Evolutionary conservation across 1,140 invertebrate species (phyloP).

Genomic region (Drosophila prosaltans): DNA sequence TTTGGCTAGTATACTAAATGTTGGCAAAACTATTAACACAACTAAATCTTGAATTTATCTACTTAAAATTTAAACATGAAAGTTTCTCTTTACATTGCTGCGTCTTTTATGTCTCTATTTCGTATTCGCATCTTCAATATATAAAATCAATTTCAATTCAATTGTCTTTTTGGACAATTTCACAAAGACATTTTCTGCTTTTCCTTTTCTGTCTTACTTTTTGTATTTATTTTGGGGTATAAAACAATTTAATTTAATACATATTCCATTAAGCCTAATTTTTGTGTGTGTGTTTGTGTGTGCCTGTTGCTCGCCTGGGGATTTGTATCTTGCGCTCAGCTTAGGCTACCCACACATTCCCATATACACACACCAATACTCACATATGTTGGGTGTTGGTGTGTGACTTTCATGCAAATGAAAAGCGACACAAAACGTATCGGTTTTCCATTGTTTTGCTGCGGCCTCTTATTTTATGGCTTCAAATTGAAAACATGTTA

Average conservation of each 20-base stretch:
- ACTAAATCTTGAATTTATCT: background rate
- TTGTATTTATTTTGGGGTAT: conserved; percentile 16
- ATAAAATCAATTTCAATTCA: conserved; percentile 15
- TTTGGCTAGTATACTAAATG: too few relatives aligned
- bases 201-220: background rate
- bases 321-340: conserved; percentile 31
- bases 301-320: conserved; percentile 49
- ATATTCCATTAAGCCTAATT: conserved; percentile 51
- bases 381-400: conserved; percentile 9
- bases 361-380: background rate
- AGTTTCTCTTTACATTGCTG: background rate
- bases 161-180: conserved; percentile 12
- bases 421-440: conserved; percentile 43
- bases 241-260: conserved; percentile 49
- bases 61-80: background rate
- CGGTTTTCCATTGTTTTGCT: conserved; percentile 49
- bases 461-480: conserved; percentile 41
- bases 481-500: conserved; percentile 49
- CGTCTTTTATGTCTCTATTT: background rate
- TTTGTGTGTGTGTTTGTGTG: conserved; percentile 17
- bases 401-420: conserved; percentile 48
- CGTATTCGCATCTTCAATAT: background rate
- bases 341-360: conserved; percentile 16
- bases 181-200: conserved; percentile 1
- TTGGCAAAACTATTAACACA: too few relatives aligned